phyloP scores from a whole-genome alignment of 1,140 invertebrate genomes.

The Cydia splendana region DNA sequence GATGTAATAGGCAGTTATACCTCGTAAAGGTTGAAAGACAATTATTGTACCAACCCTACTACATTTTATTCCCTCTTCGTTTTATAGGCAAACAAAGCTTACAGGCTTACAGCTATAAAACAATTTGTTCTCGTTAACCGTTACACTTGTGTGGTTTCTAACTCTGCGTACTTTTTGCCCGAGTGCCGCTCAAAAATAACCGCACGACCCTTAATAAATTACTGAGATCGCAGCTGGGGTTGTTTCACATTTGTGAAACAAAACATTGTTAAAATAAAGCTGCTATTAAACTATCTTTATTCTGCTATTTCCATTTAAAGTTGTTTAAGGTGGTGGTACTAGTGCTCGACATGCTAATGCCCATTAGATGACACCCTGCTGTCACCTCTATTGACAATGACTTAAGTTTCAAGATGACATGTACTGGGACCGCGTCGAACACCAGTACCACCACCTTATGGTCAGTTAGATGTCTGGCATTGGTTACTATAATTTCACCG shows the following conservation, averaged over 20 bases:
- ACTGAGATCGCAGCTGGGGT: constrained; percentile 30
- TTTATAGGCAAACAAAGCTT: constrained; percentile 13
- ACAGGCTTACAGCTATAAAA: constrained; percentile 21
- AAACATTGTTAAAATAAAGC: constrained; percentile 21
- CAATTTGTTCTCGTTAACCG: constrained; percentile 29
- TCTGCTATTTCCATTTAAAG: neutral
- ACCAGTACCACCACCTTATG: no score
- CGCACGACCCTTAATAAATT: constrained; percentile 30
- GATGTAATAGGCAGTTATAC: neutral
- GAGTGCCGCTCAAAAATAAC: constrained; percentile 26
- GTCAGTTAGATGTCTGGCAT: neutral
- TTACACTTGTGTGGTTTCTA: constrained; percentile 25
- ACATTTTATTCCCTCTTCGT: neutral
- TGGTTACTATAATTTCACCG: neutral
- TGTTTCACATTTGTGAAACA: neutral
- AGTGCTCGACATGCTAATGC: no score
- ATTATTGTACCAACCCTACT: constrained; percentile 4
- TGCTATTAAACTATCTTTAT: neutral
- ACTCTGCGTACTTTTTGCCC: constrained; percentile 19
- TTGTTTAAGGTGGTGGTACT: no score
- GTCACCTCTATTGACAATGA: no score
- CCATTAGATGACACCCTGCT: no score
- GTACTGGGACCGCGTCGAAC: no score
- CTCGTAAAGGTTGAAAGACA: neutral
- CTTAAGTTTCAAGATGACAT: no score